phyloP scores from a whole-genome alignment of 1,140 invertebrate genomes.

The Drosophila neocordata region DNA sequence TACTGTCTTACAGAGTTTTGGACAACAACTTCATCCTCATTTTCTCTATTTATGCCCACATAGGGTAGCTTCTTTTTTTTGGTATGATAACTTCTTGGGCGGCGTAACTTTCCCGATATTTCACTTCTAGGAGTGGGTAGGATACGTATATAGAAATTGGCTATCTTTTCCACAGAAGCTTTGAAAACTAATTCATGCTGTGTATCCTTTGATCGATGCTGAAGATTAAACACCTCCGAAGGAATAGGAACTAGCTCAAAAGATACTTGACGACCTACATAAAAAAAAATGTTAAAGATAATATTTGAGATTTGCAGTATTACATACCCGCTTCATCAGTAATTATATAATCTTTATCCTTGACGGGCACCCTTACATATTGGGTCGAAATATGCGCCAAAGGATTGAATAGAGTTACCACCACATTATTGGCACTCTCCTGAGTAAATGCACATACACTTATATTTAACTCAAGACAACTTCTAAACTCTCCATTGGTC shows the following conservation, averaged over 20 bases:
- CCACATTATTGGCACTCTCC: slow-evolving; percentile 85
- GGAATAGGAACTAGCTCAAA: slow-evolving; percentile 87
- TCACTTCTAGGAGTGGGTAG: slow-evolving; percentile 26
- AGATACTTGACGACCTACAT: slow-evolving; percentile 35
- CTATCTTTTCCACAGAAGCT: slow-evolving; percentile 80
- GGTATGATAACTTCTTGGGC: not conserved
- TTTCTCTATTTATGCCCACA: not conserved
- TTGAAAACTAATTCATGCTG: slow-evolving; percentile 87
- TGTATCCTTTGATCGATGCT: slow-evolving; percentile 86
- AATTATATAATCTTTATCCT: slow-evolving; percentile 85
- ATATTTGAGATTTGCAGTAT: not conserved
- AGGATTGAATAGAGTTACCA: slow-evolving; percentile 92
- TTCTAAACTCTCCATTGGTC: slow-evolving; percentile 79
- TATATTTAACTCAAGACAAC: slow-evolving; percentile 87
- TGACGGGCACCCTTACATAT: slow-evolving; percentile 89
- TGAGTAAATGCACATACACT: slow-evolving; percentile 84
- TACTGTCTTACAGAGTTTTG: slow-evolving; percentile 50
- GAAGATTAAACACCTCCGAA: slow-evolving; percentile 85
- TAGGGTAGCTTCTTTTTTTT: not conserved
- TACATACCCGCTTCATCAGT: slow-evolving; percentile 84
- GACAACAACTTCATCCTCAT: slow-evolving; percentile 32
- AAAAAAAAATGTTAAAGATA: not conserved
- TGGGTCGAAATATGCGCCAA: slow-evolving; percentile 86
- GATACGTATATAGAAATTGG: slow-evolving; percentile 57
- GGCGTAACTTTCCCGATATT: not conserved